Evolutionary conservation across 1,140 invertebrate genomes (phyloP).

Genomic region (Drosophila tsacasi): DNA sequence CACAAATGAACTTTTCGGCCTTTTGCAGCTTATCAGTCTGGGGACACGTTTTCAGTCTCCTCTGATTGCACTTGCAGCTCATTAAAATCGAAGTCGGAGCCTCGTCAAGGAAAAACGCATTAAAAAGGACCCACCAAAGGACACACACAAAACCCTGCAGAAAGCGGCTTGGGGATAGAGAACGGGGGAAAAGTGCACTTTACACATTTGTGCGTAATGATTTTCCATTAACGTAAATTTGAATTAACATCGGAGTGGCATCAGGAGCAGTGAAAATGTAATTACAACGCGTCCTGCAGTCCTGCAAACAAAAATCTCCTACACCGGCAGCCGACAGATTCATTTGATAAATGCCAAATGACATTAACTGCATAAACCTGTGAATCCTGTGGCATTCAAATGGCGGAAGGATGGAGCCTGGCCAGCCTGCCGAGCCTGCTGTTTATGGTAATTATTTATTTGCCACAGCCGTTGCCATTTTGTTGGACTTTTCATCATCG

Average conservation of each 20-base stretch:
- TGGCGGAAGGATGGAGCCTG: slow-evolving; percentile 33
- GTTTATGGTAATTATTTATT: slow-evolving; percentile 84
- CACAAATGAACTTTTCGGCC: slow-evolving; percentile 31
- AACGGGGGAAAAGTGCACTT: slow-evolving; percentile 69
- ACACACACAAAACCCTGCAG: neutral
- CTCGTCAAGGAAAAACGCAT: slow-evolving; percentile 68
- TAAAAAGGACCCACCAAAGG: slow-evolving; percentile 65
- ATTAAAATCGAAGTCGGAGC: slow-evolving; percentile 61
- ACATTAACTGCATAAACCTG: slow-evolving; percentile 64
- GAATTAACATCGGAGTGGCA: slow-evolving; percentile 71
- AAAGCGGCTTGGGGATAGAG: slow-evolving; percentile 31
- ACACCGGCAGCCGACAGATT: slow-evolving; percentile 17
- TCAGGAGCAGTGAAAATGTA: slow-evolving; percentile 57
- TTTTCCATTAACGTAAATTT: slow-evolving; percentile 85
- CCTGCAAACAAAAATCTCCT: slow-evolving; percentile 19
- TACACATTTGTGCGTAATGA: slow-evolving; percentile 83
- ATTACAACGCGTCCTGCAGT: slow-evolving; percentile 67
- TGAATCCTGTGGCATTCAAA: slow-evolving; percentile 42
- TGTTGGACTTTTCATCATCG: slow-evolving; percentile 74
- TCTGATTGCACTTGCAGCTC: slow-evolving; percentile 69
- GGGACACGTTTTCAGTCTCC: slow-evolving; percentile 11
- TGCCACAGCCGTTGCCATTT: slow-evolving; percentile 70
- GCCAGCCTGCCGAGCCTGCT: slow-evolving; percentile 55
- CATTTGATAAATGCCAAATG: slow-evolving; percentile 77
- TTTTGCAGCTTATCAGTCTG: slow-evolving; percentile 38